Base-by-base conservation (phyloP, 1,140 invertebrate species). In the Drosophila paulistorum region DNA sequence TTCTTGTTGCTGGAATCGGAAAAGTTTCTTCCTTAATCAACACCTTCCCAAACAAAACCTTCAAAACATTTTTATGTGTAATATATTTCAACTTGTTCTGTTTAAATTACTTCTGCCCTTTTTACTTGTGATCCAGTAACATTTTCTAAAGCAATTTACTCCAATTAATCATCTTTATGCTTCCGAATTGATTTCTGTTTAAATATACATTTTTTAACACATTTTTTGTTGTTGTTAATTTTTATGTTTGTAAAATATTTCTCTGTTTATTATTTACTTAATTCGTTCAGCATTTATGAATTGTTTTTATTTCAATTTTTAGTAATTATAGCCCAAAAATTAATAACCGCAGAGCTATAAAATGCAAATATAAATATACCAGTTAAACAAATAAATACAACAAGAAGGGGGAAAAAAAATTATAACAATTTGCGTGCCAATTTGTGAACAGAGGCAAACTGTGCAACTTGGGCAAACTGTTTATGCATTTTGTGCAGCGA, bases 401-500 rank as follows among this genome's bases (percentile, higher is more conserved):
- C 30, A 23, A 39, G 58, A 20, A 51, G 45, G 45, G 11, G 5
- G 48, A 51, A 7, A 57, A 10, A 45, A 60, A 41, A 14, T 14
- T 42, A 20, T 59, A 72, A 86, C 84, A 68, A 87, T 87, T 87
- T 87, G 84, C 83, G 83, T 87, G 83, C 65, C 84, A 87, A 87
- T 60, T 66, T 81, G 81, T 76, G 62, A 81, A 85, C 74, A 80
- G 68, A 79, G 65, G 65, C 64, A 57, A 68, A 82, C 83, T 86
- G 76, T 86, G 76, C 37, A 39, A 39, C 37, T 39, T 39, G 45
- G 51, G 26, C 67, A 57, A 68, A 87, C 82, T 86, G 76, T 80
- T 86, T 86, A 86, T 86, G 84, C 83, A 86, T 87, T 89, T 87
- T 86, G 83, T 87, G 83, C 83, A 86, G 84, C 83, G 83, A 86